Base-by-base conservation (phyloP, 2,797 vertebrate species). In the Passerculus sandwichensis region DNA sequence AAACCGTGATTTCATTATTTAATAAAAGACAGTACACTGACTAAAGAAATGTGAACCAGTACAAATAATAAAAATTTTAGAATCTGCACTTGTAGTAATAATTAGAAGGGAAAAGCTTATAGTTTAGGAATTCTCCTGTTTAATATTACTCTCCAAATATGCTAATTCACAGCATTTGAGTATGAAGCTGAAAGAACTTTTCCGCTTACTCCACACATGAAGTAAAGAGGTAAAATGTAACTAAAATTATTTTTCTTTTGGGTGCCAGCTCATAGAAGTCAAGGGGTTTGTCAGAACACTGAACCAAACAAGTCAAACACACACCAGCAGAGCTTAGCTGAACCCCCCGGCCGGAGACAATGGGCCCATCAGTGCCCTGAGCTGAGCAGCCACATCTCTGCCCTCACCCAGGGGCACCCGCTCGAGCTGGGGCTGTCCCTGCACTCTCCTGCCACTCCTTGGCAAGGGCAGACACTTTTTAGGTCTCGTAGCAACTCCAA, bases 21-120 rank as follows among this genome's bases (percentile, higher is more conserved):
- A 84, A 89, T 27, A 87, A 87, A 94, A 72, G 72, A 70, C 14
- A 30, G 14, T 62, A 69, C 48, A 74, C 20, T 86, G 47, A 90
- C 32, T 85, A 66, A 47, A 75, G 59, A 83, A 96, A 89, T n/a
- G 7, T 50, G 62, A 96, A 73, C 27, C 34, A 34, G 30, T 57
- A 70, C 15, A 89, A 94, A 92, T 88, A 93, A 93, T 64, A 70
- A 83, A 84, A 79, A 67, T 54, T 85, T 88, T 62, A 71, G 45
- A 70, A 86, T 60, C 13, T n/a, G 17, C 8, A 54, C 10, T 73
- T 86, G 30, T 89, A 57, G 85, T 93, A 71, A 92, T 62, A 87
- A 71, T 42, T 45, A 23, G 19, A 12, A 5, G 6, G 4, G 6
- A 26, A 11, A 27, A 6, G 0, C 0, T 4, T 9, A 17, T 57